Evolutionary conservation across 2,113 vertebrate genomes (phyloP), one percentile per base, ranked within the genome.

Genomic region (Merops nubicus): DNA sequence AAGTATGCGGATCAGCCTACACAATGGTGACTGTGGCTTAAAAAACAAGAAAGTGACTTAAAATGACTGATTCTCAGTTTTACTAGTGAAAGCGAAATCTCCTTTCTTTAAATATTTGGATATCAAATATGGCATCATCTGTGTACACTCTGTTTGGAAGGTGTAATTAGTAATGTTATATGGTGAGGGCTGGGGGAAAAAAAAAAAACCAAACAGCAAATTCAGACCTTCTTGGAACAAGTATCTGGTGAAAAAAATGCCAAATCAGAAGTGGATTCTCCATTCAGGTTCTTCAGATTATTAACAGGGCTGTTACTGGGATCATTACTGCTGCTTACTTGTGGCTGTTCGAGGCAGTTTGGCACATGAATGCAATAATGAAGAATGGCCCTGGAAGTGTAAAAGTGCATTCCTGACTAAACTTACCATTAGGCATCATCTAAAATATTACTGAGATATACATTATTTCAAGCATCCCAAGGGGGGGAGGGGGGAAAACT

Each of bases 131-230:
- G 3, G 6, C 29, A 53, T 56, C 7, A 43, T 12, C 15, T 59
- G 2, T 25, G 12, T 23, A 36, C 6, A 4, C 6, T 70, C 16
- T 75, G 12, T n/a, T 50, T 69, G 17, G 53, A 17, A n/a, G 9
- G 6, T 26, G 20, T 22, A 88, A 64, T 4, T 6, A 68, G 13
- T 48, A 38, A 17, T 11, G 14, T 33, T 75, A 54, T 2, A 28
- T 26, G 5, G 8, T 14, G 11, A 78, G 5, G 22, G 6, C 10
- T 60, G 9, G 9, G 17, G 16, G 3, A 60, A 42, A 26, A 21
- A 11, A 28, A 15, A 12, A 29, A 14, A 1, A 2, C 0, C 3
- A 21, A 31, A 2, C 1, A 31, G 53, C 9, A 54, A 82, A 60
- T 28, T 64, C 48, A 89, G 17, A 56, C 8, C 45, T 81, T 1